Evolutionary conservation across 2,888 invertebrate species (phyloP).

Genomic region (Orthosia cruda): DNA sequence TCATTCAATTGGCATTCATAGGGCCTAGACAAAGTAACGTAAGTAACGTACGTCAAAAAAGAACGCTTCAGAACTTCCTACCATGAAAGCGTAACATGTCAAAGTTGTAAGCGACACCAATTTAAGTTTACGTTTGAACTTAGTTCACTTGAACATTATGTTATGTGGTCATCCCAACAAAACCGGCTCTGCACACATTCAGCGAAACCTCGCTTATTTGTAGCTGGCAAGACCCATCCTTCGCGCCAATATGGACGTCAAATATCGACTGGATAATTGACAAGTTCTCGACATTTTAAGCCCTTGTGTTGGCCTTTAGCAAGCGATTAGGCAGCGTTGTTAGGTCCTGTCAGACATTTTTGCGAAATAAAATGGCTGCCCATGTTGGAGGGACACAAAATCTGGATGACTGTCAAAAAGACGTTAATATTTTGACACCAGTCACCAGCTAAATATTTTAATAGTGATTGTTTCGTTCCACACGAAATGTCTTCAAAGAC

Average conservation of each 20-base stretch:
- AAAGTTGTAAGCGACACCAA: constrained; percentile 23
- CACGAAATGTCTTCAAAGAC: neutral
- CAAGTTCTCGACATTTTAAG: constrained; percentile 31
- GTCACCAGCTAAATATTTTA: neutral
- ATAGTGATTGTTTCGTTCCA: neutral
- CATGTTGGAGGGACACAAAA: neutral
- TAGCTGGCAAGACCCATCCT: constrained; percentile 51
- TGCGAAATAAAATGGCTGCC: constrained; percentile 27
- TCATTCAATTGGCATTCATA: neutral
- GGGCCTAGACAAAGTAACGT: neutral
- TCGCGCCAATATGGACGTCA: constrained; percentile 44
- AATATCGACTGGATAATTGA: constrained; percentile 48
- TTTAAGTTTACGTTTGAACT: constrained; percentile 36
- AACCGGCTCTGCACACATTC: constrained; percentile 62
- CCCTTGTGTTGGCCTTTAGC: constrained; percentile 18
- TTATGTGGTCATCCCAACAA: constrained; percentile 67
- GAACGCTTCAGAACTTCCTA: neutral
- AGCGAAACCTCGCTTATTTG: constrained; percentile 54
- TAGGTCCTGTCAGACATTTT: constrained; percentile 30
- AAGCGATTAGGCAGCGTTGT: constrained; percentile 15
- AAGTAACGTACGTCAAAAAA: constrained; percentile 12
- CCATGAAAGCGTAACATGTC: constrained; percentile 4
- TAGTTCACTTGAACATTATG: constrained; percentile 45
- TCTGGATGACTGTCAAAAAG: constrained; percentile 35
- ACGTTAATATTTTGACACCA: constrained; percentile 6